These are phyloP conservation scores for Capreolus pygargus DNA, from an alignment of 2,113 vertebrate species.

Conservation along the genomic window DNA sequence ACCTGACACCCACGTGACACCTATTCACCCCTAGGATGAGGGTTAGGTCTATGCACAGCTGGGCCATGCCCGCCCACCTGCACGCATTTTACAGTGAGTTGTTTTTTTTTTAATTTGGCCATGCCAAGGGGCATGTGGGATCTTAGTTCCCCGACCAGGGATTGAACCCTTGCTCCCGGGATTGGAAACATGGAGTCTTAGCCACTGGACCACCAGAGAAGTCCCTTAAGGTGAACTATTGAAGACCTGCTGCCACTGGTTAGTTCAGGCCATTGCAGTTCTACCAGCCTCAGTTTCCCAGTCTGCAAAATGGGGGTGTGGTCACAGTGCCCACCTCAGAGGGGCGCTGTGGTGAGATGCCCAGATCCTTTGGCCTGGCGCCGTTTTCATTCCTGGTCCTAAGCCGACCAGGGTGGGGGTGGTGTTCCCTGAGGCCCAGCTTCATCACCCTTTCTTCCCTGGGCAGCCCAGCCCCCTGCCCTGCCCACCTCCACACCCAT, in stretches of 20 bases:
- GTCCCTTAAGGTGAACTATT: background rate
- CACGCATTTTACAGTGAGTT: background rate
- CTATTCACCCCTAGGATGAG: background rate
- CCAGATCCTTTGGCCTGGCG: background rate
- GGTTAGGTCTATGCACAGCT: accelerated
- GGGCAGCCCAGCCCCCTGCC: background rate
- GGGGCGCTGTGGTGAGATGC: background rate
- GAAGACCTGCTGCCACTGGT: background rate
- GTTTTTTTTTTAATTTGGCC: background rate
- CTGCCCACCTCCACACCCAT: background rate
- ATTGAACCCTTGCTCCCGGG: background rate
- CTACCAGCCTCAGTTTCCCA: background rate
- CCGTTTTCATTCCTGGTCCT: background rate
- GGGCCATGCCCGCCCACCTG: accelerated
- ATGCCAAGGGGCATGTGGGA: background rate
- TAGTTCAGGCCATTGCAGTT: background rate
- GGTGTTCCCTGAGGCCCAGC: background rate
- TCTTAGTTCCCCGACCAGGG: background rate
- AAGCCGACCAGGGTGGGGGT: background rate
- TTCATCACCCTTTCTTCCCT: background rate
- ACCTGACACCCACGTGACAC: accelerated
- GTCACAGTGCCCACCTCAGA: background rate
- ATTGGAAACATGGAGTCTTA: background rate
- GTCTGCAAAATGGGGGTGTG: background rate
- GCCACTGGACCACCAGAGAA: background rate